Base-by-base conservation (phyloP, 2,113 vertebrate genomes). In the Pionites leucogaster region DNA sequence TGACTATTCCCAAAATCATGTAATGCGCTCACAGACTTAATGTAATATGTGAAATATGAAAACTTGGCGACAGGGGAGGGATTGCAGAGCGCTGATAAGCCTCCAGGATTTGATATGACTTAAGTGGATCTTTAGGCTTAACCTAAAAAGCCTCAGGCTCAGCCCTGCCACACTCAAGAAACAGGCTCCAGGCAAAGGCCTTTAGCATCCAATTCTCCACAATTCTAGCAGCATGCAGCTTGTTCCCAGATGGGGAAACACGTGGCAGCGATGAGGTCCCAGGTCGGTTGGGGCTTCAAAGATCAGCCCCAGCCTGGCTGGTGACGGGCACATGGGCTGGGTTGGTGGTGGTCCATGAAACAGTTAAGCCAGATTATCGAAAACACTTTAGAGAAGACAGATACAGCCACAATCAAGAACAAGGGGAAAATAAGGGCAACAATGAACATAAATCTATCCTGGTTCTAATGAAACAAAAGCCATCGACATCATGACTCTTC, bases 81-180 rank as follows among this genome's bases (percentile, higher is more conserved):
- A 33, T 4, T 9, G 27, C 67, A 64, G 52, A 50, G 18, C 2
- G 5, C 46, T 28, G 57, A 25, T 68, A 69, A 89, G 14, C 72
- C 86, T 76, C 22, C 74, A 82, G 84, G 84, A 87, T 79, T 82
- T 62, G 24, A 6, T 33, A 13, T 3, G 59, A 69, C 72, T 76
- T 20, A 35, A 75, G 78, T 7, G 82, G 89, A 93, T 87, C 86
- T 84, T 22, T 89, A 84, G 62, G 29, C 86, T 95, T 87, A 93
- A 83, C 77, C 86, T 64, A 69, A 62, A 81, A 63, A 92, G 69
- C 77, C 74, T 64, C 62, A 35, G 55, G 80, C 70, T 88, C 92
- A 64, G 86, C 74, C 63, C 84, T 0, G 1, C 57, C 76, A 72
- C 71, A 7, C 59, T 81, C n/a, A 35, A 82, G 62, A 28, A 90